Evolutionary conservation across 2,113 vertebrate genomes (phyloP).

Genomic region (Bombycilla garrulus): DNA sequence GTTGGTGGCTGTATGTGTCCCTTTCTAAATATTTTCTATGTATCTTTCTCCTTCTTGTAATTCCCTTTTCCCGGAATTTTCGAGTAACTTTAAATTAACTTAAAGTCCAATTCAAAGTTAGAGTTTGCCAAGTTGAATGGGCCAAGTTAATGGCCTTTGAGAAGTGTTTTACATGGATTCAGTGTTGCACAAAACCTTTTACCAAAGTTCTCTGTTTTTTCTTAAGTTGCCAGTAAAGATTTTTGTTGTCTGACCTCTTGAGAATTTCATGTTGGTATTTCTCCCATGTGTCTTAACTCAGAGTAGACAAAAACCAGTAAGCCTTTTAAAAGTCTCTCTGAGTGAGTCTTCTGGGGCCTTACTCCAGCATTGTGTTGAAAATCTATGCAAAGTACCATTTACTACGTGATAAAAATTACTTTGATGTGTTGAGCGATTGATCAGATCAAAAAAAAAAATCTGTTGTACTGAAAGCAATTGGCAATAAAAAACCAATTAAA

Average conservation of each 20-base stretch:
- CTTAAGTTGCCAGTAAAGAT: not conserved
- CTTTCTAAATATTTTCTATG: rapidly evolving
- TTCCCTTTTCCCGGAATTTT: not conserved
- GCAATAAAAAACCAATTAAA: not conserved
- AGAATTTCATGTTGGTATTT: not conserved
- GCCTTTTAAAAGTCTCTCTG: not conserved
- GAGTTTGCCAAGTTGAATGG: not conserved
- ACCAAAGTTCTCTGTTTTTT: not conserved
- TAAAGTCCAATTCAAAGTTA: not conserved
- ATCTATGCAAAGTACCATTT: not conserved
- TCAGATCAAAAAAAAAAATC: not conserved
- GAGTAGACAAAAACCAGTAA: not conserved
- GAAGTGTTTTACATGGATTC: not conserved
- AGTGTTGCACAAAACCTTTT: not conserved
- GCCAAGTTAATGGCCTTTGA: not conserved
- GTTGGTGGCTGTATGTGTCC: not conserved
- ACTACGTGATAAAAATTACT: rapidly evolving
- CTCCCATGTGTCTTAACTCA: not conserved
- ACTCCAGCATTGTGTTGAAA: not conserved
- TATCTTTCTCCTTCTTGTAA: not conserved
- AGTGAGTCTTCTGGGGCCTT: not conserved
- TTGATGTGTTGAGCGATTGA: not conserved
- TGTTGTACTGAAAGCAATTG: not conserved
- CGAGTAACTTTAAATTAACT: too few species aligned
- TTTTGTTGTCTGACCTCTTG: not conserved